Evolutionary conservation across 2,888 invertebrate species (phyloP).

Genomic region (Rhingia rostrata): DNA sequence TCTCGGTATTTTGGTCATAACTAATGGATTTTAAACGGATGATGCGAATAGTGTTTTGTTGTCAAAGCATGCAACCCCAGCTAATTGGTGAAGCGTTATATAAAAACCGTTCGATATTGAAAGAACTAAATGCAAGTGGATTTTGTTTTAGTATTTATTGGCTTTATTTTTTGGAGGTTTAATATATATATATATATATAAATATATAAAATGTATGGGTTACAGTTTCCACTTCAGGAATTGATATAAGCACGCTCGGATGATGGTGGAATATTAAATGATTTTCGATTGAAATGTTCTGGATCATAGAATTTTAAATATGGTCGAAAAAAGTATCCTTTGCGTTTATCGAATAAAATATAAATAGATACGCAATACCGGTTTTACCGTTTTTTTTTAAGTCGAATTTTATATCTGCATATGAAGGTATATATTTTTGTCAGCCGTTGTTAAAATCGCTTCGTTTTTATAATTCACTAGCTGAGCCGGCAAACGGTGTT

Average conservation of each 20-base stretch:
- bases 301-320: slow-evolving; percentile 33
- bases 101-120: slow-evolving; percentile 17
- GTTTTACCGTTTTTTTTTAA: slow-evolving; percentile 29
- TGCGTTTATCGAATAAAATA: slow-evolving; percentile 41
- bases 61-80: slow-evolving; percentile 44
- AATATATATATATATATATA: too few relatives aligned
- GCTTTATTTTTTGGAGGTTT: slow-evolving; percentile 4
- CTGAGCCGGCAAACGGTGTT: too few relatives aligned
- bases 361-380: slow-evolving; percentile 1
- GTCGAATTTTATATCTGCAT: slow-evolving; percentile 16
- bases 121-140: slow-evolving; percentile 9
- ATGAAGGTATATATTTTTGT: background rate
- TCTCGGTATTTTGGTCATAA: slow-evolving; percentile 33
- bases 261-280: slow-evolving; percentile 63
- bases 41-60: slow-evolving; percentile 1
- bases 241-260: background rate
- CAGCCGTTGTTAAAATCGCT: background rate
- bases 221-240: slow-evolving; percentile 20
- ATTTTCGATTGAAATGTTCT: slow-evolving; percentile 53
- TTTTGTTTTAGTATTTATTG: background rate
- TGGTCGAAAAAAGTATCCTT: slow-evolving; percentile 15
- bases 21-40: slow-evolving; percentile 34
- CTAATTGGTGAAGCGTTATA: slow-evolving; percentile 69
- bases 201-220: too few relatives aligned
- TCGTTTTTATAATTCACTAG: too few relatives aligned